Evolutionary conservation across 2,797 vertebrate species (phyloP), one percentile per base, ranked within the genome.

Genomic region (Lophius americanus): DNA sequence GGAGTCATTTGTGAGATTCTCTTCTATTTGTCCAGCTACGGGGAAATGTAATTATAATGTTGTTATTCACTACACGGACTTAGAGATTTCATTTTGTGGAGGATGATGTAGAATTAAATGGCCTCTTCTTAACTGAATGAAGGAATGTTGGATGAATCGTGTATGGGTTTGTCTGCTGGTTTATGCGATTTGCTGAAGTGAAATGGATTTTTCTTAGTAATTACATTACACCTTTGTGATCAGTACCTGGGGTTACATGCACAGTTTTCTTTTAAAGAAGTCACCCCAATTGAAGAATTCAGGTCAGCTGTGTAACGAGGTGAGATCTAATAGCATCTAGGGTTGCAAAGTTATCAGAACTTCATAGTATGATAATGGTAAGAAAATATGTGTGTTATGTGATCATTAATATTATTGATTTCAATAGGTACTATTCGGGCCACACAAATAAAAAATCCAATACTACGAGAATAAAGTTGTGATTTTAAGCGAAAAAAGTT

Each of bases 101-200:
- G 62, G 50, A 69, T 54, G 43, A 14, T 35, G 53, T 47, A 42
- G 54, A 68, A 58, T 46, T 61, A n/a, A 63, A 75, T 65, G 11
- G 60, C 0, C n/a, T 70, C 50, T 36, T 42, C 41, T 10, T 75
- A 83, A 91, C 75, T 72, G 76, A 73, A 86, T 80, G 51, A 65
- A 68, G 69, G 60, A 60, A 80, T 54, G 41, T 51, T 60, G 68
- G 37, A 64, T 78, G 61, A 67, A 76, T 74, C 62, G 23, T 23
- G 23, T 23, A 51, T 7, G 9, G 46, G 44, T 65, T 49, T 33
- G 51, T 9, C 68, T 65, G 52, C 8, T 14, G 59, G 12, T 86
- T 85, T 68, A 82, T 81, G 63, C 70, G 78, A 83, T 88, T 75
- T 80, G 50, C 78, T 37, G 37, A 56, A 72, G 70, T 76, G 55